Base-by-base conservation (phyloP, 2,888 invertebrate species). In the Unio pictorum region DNA sequence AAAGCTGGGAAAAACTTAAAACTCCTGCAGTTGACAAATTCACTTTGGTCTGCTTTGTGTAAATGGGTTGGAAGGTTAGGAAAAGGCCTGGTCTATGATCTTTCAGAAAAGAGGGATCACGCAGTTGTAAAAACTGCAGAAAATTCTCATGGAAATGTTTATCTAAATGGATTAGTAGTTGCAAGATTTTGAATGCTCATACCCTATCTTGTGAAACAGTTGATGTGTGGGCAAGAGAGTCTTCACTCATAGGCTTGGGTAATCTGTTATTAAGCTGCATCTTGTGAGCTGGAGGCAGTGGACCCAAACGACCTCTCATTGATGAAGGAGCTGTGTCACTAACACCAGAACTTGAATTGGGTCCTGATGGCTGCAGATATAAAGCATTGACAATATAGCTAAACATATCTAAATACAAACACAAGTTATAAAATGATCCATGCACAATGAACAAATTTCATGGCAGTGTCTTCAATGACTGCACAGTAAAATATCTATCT, bases 291-390 rank as follows among this genome's bases (percentile, higher is more conserved):
- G 82, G 84, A 1, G 86, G 86, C 34, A 85, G 84, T 1, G 76
- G 75, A 57, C 92, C 92, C 61, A 92, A 88, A n/a, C 92, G 89
- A 60, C 92, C 92, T 84, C 92, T 92, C n/a, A 92, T 89, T 34
- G 91, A 61, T 23, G 26, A 63, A n/a, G 61, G 66, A 63, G 64
- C 64, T 23, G 57, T 64, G 45, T 68, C 69, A 23, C 59, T 63
- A 28, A 54, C 64, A 56, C 34, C 59, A n/a, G 62, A 45, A 45
- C 55, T 54, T 17, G 55, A 63, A 45, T 63, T 65, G 28, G 68
- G 62, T 15, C 15, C 66, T 20, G 45, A 18, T 3, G 54, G 45
- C 45, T 45, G 45, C 4, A 4, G 45, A 45, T 45, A 45, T 11
- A 45, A 2, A 45, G 45, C 45, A 45, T 45, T 45, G 11, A 15